Base-by-base conservation (phyloP, 2,888 invertebrate species). In the Acanthopleura granulata region DNA sequence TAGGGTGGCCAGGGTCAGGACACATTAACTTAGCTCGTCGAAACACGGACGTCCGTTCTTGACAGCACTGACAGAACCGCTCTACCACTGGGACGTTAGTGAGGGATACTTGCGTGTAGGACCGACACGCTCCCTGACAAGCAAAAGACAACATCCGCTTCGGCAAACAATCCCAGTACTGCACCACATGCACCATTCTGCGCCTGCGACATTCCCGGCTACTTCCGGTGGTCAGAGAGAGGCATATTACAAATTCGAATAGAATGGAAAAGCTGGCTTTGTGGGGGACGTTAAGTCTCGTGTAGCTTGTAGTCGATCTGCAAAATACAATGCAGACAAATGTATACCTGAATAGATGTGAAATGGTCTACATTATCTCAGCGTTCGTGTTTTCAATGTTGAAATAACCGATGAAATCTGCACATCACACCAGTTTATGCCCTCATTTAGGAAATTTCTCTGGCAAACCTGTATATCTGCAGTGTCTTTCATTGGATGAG, bases 51-150 rank as follows among this genome's bases (percentile, higher is more conserved):
- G 96, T 96, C 82, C 96, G 96, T 90, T 97, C 97, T 91, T 97
- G 97, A 88, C 97, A 97, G 90, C 97, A 97, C 94, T 96, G 97
- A 88, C 97, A 97, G 0, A 96, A 96, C 49, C 97, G 93, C 91
- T 97, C 97, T 94, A 97, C 96, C 93, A 97, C 97, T 97, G 97
- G 97, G 89, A 97, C 95, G 93, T 97, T 97, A 84, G 96, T 96
- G 11, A 96, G 96, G 51, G 97, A 97, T 1, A 30, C 62, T 93
- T 97, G 97, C 74, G 97, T 94, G 86, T 97, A 97, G 83, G 96
- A 97, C 74, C 95, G 94, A 90, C 97, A 97, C 86, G 95, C 93
- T 74, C 97, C 97, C 78, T 95, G 95, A 86, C 97, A 97, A 27
- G 97, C 97, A 90, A 96, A 97, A 78, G 96, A 97, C 1, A 97